A percentile compares a stretch with the other conserved stretches of the same genome.
These are phyloP conservation scores for Eclectus roratus DNA, from an alignment of 2,113 vertebrate species.

Conservation along the genomic window DNA sequence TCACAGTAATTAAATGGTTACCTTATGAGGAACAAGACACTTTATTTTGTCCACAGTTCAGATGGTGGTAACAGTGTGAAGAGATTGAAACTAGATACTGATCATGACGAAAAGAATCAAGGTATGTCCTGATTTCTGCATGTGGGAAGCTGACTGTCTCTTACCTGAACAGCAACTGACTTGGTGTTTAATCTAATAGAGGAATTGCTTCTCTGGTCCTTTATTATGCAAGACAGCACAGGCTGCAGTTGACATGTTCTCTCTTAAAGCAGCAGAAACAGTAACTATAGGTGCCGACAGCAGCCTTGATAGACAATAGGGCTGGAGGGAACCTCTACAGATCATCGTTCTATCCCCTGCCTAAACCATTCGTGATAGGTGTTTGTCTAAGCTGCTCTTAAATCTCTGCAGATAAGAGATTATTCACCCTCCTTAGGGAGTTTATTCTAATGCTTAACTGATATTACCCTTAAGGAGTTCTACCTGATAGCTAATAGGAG, in stretches of 20 bases:
- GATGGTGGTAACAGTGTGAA: slow-evolving; percentile 88
- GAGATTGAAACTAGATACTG: slow-evolving; percentile 87
- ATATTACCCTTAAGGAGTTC: neutral
- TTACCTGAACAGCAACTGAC: neutral
- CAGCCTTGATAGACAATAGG: neutral
- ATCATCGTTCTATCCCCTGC: neutral
- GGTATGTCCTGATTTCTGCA: slow-evolving; percentile 54
- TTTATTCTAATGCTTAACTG: neutral
- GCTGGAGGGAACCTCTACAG: neutral
- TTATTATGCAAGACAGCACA: neutral
- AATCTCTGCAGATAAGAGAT: neutral
- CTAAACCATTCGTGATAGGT: neutral
- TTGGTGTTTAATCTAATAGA: neutral
- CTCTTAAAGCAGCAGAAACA: neutral
- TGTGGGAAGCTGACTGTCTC: neutral
- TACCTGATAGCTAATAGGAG: neutral
- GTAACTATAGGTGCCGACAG: neutral
- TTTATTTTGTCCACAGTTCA: slow-evolving; percentile 77
- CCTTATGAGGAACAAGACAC: neutral
- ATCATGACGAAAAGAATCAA: slow-evolving; percentile 72
- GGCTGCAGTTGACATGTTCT: neutral
- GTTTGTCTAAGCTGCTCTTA: neutral
- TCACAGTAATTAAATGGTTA: neutral
- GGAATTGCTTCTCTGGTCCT: neutral
- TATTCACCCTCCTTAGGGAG: neutral